A percentile compares a stretch with the other conserved stretches of the same genome.
phyloP scores from a whole-genome alignment of 2,113 vertebrate genomes.

The Hassar affinis region DNA sequence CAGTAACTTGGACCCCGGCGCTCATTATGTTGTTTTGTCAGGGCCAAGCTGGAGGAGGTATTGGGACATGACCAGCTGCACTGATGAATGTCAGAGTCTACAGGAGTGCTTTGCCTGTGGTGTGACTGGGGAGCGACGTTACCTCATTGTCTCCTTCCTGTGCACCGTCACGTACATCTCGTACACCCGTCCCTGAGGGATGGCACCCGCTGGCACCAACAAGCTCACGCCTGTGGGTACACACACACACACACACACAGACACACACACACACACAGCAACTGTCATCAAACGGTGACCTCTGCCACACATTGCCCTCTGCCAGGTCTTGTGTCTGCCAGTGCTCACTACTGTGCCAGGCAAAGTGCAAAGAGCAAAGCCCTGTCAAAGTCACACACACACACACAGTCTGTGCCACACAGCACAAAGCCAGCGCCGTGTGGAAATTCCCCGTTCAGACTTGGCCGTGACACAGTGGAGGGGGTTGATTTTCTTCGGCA shows the following conservation, averaged over 20 bases:
- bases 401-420: slow-evolving; percentile 18
- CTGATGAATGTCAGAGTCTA: slow-evolving; percentile 23
- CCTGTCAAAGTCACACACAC: slow-evolving; percentile 40
- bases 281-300: slow-evolving; percentile 51
- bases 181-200: slow-evolving; percentile 95
- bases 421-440: slow-evolving; percentile 4
- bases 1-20: slow-evolving; percentile 13
- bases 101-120: slow-evolving; percentile 7
- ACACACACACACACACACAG: slow-evolving; percentile 45
- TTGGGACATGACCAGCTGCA: slow-evolving; percentile 18
- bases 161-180: slow-evolving; percentile 99
- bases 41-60: slow-evolving; percentile 21
- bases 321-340: slow-evolving; percentile 42
- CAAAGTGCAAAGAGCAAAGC: slow-evolving; percentile 38
- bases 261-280: slow-evolving; percentile 38
- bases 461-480: slow-evolving; percentile 1
- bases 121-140: slow-evolving; percentile 53
- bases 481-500: slow-evolving; percentile 29
- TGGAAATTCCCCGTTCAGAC: slow-evolving; percentile 27
- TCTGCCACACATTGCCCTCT: slow-evolving; percentile 44
- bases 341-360: slow-evolving; percentile 38
- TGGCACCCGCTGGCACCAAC: slow-evolving; percentile 90
- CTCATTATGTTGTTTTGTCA: slow-evolving; percentile 32
- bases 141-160: slow-evolving; percentile 98
- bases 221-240: slow-evolving; percentile 87